Evolutionary conservation across 2,888 invertebrate genomes (phyloP), one percentile per base, ranked within the genome.

Genomic region (Scotopteryx bipunctaria): DNA sequence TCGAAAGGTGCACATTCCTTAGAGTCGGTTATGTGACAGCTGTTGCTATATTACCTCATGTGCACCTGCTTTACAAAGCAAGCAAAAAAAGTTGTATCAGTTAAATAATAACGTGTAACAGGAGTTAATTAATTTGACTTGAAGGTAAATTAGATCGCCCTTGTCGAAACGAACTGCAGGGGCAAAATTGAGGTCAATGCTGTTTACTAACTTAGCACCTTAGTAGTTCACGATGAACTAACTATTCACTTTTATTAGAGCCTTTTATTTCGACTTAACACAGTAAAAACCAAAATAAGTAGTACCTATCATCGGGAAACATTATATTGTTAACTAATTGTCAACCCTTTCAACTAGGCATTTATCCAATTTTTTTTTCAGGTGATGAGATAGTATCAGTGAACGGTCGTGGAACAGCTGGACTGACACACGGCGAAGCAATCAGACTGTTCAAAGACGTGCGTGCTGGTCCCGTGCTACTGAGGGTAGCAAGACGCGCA

Each of bases 301-400:
- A n/a, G n/a, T n/a, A n/a, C n/a, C n/a, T n/a, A n/a, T n/a, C n/a
- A n/a, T n/a, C n/a, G n/a, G n/a, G n/a, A n/a, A n/a, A n/a, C n/a
- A n/a, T n/a, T n/a, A n/a, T n/a, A n/a, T n/a, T n/a, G n/a, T n/a
- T n/a, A n/a, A n/a, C n/a, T n/a, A n/a, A n/a, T n/a, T n/a, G n/a
- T n/a, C n/a, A n/a, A n/a, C n/a, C n/a, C n/a, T n/a, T n/a, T 2
- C 9, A 4, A 25, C 3, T 25, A 25, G 25, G 25, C n/a, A 9
- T 9, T 3, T 3, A n/a, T n/a, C n/a, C n/a, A 32, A 21, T 19
- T 31, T 5, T 11, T 15, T 65, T 91, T 91, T 13, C 85, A 94
- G 96, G 96, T 71, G 96, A 96, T 83, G 95, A 95, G 88, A 94
- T 96, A 70, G 81, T 95, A 63, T 94, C 95, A 50, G 94, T 96